Base-by-base conservation (phyloP, 1,140 invertebrate species). In the Mylabris phalerata region DNA sequence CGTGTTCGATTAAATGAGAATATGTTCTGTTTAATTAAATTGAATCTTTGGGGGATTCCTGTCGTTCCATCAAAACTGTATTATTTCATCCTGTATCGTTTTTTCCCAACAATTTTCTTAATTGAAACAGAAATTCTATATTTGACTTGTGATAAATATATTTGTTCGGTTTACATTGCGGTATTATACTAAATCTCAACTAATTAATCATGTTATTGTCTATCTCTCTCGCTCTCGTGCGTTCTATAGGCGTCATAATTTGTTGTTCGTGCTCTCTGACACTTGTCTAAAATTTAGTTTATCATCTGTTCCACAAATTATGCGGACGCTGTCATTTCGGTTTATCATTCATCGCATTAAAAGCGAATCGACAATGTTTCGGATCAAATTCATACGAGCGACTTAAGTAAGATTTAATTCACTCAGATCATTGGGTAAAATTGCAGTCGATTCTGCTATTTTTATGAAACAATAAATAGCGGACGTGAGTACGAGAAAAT, bases 401-500 rank as follows among this genome's bases (percentile, higher is more conserved):
- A 50, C 19, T 50, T 41, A 19, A 19, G 19, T 19, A 19, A 19
- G 19, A 19, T 19, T 19, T 19, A 19, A 19, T 19, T 19, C 19
- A 2, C 19, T 19, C 19, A 19, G 1, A 19, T 19, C 19, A 19
- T 19, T 19, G 19, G 19, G 1, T 19, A 19, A 19, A 19, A 19
- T 19, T 19, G 19, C 19, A 19, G 19, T 19, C 0, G 19, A 19
- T 5, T 50, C 42, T 44, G 26, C 25, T 24, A 42, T 38, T 46
- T 48, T 44, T 41, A 10, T 11, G n/a, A 41, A 52, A 51, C 49
- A 57, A 57, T 57, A 48, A 57, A 57, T 39, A 39, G 43, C 39
- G 56, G 38, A 57, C 56, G 56, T 57, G 56, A 44, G 39, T 32
- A 52, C 39, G 51, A 46, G 32, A 52, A 52, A 54, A 54, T 54